Evolutionary conservation across 2,113 vertebrate species (phyloP).

Genomic region (Aegithalos caudatus): DNA sequence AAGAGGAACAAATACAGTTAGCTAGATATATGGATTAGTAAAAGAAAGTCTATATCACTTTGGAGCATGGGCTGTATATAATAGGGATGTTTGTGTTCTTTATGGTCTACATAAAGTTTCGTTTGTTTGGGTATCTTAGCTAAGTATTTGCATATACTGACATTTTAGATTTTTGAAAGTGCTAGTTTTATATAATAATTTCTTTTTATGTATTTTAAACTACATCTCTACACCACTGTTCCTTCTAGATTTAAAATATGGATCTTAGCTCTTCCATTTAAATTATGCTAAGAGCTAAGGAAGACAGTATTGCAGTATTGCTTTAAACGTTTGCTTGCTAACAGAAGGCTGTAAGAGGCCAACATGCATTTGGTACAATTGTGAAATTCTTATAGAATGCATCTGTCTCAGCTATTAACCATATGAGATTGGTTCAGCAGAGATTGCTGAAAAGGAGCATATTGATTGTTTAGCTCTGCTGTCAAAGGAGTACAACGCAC

Average conservation of each 20-base stretch:
- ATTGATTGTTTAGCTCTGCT: background rate
- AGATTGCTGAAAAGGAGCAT: background rate
- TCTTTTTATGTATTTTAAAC: background rate
- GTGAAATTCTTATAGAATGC: background rate
- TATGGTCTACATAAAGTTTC: background rate
- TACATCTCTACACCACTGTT: background rate
- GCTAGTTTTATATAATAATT: background rate
- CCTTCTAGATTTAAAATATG: background rate
- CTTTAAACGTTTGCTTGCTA: background rate
- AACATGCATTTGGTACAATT: background rate
- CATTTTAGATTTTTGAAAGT: background rate
- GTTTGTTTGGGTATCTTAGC: background rate
- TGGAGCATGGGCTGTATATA: background rate
- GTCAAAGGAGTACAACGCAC: background rate
- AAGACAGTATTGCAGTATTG: background rate
- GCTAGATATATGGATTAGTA: background rate
- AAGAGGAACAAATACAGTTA: background rate
- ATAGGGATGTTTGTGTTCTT: background rate
- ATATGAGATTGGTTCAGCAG: background rate
- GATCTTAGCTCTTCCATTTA: background rate
- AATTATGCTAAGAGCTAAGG: background rate
- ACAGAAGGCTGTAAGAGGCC: background rate
- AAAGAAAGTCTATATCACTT: background rate
- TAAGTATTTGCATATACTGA: background rate
- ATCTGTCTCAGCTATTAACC: slow-evolving; percentile 4